Percentiles rank a stretch among this genome's conserved stretches.
These are phyloP conservation scores for Urechis unicinctus DNA, from an alignment of 2,888 invertebrate genomes.

Conservation along the genomic window DNA sequence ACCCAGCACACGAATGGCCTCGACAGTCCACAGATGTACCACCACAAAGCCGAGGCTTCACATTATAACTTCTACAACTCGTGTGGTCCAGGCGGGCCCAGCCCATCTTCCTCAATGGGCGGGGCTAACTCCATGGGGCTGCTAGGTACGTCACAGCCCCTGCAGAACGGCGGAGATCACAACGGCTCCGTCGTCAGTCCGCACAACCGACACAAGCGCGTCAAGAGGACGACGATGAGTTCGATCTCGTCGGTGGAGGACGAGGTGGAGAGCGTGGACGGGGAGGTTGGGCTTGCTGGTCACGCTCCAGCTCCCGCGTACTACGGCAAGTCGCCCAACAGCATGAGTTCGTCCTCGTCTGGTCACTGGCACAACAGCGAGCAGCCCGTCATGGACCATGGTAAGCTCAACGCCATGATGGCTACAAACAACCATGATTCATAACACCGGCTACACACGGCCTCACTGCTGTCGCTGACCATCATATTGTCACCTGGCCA, in stretches of 20 bases:
- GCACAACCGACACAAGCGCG: constrained; percentile 53
- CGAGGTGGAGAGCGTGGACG: constrained; percentile 53
- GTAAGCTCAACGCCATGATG: neutral
- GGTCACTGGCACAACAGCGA: constrained; percentile 56
- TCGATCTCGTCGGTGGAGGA: constrained; percentile 56
- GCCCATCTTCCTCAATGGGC: no score
- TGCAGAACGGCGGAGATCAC: no score
- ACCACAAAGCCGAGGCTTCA: constrained; percentile 69
- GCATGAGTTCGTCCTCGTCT: constrained; percentile 24
- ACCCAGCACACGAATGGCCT: constrained; percentile 70
- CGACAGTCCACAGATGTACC: constrained; percentile 26
- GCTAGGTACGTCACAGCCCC: no score
- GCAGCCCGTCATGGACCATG: constrained; percentile 4
- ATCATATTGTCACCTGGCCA: no score
- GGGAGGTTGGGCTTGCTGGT: constrained; percentile 17
- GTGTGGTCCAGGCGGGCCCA: constrained; percentile 56
- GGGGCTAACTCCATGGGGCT: no score
- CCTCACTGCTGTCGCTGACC: no score
- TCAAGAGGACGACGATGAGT: constrained; percentile 35
- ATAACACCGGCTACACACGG: no score
- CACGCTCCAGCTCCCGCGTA: constrained; percentile 39
- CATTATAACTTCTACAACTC: constrained; percentile 75
- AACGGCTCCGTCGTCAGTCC: constrained; percentile 44
- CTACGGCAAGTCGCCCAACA: constrained; percentile 54
- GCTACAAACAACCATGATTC: no score